Percentiles rank a stretch among this genome's conserved stretches.
Conservation (phyloP, 2,888 invertebrate genomes). For the Acanthoscelides obtectus region DNA sequence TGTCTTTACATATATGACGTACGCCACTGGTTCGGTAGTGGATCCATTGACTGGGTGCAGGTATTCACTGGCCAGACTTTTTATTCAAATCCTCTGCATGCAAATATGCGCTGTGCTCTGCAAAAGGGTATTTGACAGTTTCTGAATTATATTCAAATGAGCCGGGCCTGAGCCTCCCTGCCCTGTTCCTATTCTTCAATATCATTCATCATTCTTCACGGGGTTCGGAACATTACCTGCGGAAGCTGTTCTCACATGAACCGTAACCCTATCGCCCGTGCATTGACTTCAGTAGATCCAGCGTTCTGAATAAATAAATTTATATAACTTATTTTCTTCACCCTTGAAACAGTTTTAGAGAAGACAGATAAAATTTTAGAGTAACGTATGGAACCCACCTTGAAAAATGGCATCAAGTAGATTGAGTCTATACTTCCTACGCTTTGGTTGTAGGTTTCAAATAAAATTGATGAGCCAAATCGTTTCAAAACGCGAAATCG, state of each 20-base stretch:
- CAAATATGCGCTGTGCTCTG: conserved; percentile 37
- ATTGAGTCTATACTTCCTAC: too few species aligned
- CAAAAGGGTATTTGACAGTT: conserved; percentile 45
- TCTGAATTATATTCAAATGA: conserved; percentile 46
- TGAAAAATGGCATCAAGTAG: too few species aligned
- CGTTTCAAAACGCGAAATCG: too few species aligned
- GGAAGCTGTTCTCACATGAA: neutral
- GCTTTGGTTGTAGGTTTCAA: too few species aligned
- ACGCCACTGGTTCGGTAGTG: conserved; percentile 4
- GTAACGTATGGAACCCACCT: too few species aligned
- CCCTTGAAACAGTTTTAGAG: too few species aligned
- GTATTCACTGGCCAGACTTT: conserved; percentile 16
- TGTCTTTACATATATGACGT: neutral
- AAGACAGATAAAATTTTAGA: too few species aligned
- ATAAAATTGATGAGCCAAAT: too few species aligned
- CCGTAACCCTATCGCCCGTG: neutral
- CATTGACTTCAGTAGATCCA: too few species aligned
- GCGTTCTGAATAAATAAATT: too few species aligned
- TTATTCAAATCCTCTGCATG: conserved; percentile 33
- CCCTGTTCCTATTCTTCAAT: conserved; percentile 29
- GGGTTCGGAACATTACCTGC: neutral
- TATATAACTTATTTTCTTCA: too few species aligned
- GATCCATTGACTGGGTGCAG: neutral
- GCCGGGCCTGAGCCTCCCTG: conserved; percentile 31
- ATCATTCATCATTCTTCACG: conserved; percentile 12